phyloP scores from a whole-genome alignment of 2,888 invertebrate species.

The Euzetes globulus region DNA sequence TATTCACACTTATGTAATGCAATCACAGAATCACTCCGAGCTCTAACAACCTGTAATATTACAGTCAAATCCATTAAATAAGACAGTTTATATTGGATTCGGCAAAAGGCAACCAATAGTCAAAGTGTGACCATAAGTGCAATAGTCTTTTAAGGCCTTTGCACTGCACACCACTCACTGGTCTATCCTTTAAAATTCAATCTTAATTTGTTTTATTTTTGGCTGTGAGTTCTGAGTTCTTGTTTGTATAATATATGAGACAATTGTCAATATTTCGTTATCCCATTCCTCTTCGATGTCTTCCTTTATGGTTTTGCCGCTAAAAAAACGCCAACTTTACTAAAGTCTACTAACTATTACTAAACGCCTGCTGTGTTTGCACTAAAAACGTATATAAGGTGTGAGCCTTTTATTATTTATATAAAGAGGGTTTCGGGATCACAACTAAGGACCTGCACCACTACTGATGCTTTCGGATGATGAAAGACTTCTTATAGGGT shows the following conservation, averaged over 20 bases:
- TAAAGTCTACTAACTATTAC: not conserved
- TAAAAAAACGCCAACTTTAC: conserved; percentile 23
- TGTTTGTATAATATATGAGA: conserved; percentile 31
- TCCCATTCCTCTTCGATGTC: conserved; percentile 20
- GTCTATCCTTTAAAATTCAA: conserved; percentile 12
- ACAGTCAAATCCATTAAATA: not conserved
- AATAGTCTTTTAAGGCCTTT: conserved; percentile 22
- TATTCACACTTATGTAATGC: conserved; percentile 27
- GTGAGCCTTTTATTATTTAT: conserved; percentile 25
- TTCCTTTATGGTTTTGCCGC: conserved; percentile 23
- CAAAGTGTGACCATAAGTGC: conserved; percentile 22
- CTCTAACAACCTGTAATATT: not conserved
- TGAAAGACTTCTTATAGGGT: conserved; percentile 28
- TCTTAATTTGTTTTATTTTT: conserved; percentile 27
- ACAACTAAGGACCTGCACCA: conserved; percentile 17
- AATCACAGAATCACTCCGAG: not conserved
- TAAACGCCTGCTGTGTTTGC: conserved; percentile 28
- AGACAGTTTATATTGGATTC: not conserved
- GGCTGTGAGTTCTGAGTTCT: not conserved
- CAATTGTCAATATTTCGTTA: conserved; percentile 32
- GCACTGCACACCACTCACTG: not conserved
- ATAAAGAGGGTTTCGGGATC: conserved; percentile 32
- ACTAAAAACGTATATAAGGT: conserved; percentile 18
- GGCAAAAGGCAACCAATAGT: not conserved
- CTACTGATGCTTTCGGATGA: conserved; percentile 25